Evolutionary conservation across 2,888 invertebrate genomes (phyloP).

Genomic region (Nephrocerus scutellatus): DNA sequence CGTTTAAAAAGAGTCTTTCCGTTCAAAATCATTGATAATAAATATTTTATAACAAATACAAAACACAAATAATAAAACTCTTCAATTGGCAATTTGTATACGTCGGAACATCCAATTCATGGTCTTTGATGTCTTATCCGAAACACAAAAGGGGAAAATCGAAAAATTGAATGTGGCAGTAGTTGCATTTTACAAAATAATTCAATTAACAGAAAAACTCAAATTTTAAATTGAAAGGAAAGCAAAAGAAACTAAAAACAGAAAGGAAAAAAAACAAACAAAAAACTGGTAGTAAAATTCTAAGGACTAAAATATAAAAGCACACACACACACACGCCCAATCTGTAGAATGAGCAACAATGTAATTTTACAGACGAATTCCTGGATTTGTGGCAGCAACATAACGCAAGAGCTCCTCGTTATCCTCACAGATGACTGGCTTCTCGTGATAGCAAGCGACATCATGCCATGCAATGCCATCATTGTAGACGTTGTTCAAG

Average conservation of each 20-base stretch:
- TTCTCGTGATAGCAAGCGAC: constrained; percentile 91
- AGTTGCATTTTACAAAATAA: constrained; percentile 20
- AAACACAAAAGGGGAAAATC: neutral
- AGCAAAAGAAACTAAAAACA: constrained; percentile 8
- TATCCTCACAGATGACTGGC: constrained; percentile 85
- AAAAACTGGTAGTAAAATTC: constrained; percentile 6
- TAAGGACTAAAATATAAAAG: neutral
- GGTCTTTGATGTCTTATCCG: neutral
- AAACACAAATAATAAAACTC: too few relatives aligned
- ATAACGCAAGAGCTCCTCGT: constrained; percentile 79
- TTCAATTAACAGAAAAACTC: constrained; percentile 7
- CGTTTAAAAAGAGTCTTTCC: too few relatives aligned
- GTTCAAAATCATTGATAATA: constrained; percentile 31
- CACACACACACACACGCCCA: constrained; percentile 13
- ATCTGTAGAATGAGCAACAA: constrained; percentile 16
- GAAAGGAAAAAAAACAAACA: neutral
- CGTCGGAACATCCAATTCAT: too few relatives aligned
- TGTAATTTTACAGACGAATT: constrained; percentile 62
- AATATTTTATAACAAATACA: constrained; percentile 27
- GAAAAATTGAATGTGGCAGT: too few relatives aligned
- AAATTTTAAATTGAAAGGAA: constrained; percentile 2
- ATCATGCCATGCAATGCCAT: constrained; percentile 91
- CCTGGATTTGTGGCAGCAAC: constrained; percentile 78
- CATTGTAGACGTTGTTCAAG: constrained; percentile 87
- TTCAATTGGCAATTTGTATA: too few relatives aligned